These are phyloP conservation scores for Cactoblastis cactorum DNA, from an alignment of 2,888 invertebrate genomes.

Conservation along the genomic window DNA sequence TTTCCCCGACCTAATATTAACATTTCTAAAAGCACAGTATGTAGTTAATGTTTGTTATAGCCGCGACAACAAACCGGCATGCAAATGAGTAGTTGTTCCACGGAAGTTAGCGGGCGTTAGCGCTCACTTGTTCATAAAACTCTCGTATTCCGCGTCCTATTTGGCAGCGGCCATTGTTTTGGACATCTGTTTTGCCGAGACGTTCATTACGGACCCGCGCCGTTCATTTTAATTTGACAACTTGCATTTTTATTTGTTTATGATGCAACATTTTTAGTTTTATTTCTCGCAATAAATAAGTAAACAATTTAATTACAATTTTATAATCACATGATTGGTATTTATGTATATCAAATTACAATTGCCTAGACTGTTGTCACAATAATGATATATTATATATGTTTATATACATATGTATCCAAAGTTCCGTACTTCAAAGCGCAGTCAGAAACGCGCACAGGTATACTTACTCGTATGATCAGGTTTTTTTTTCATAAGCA, in stretches of 20 bases:
- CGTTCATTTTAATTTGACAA: background rate
- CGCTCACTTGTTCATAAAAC: background rate
- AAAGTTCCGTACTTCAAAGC: no score
- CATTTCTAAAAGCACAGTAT: no score
- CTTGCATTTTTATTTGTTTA: background rate
- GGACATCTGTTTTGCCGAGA: background rate
- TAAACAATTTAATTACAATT: background rate
- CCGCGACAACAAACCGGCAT: background rate
- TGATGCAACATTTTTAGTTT: background rate
- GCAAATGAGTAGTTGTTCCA: slow-evolving; percentile 1
- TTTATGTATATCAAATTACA: no score
- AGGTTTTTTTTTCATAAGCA: no score
- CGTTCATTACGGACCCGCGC: background rate
- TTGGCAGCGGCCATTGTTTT: background rate
- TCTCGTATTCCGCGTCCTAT: background rate
- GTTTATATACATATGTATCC: no score
- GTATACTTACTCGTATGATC: no score
- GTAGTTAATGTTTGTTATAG: background rate
- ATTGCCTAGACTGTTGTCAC: no score
- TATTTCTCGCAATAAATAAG: background rate
- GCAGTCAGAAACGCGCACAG: no score
- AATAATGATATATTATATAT: no score
- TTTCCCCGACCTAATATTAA: no score
- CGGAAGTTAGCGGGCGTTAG: background rate
- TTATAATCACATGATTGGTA: no score